Evolutionary conservation across 1,140 invertebrate genomes (phyloP).

Genomic region (Ctenoplectra terminalis): DNA sequence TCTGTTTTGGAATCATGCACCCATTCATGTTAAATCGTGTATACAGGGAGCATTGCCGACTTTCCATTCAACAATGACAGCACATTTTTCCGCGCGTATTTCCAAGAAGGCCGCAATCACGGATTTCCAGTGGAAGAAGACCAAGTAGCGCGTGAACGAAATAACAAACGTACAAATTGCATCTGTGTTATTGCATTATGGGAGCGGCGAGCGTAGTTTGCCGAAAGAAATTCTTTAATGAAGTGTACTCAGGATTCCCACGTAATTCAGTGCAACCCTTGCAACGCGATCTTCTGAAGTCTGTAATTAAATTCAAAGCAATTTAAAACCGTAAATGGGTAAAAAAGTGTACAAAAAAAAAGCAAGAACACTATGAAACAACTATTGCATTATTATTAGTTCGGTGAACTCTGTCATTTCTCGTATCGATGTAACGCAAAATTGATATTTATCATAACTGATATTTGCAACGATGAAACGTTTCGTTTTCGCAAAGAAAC

Average conservation of each 20-base stretch:
- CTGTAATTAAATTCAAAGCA: background rate
- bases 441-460: too few species aligned
- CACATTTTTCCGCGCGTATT: constrained; percentile 9
- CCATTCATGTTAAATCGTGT: background rate
- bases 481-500: background rate
- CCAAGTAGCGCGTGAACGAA: constrained; percentile 33
- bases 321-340: background rate
- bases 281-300: background rate
- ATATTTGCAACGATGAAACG: background rate
- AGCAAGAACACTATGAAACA: too few species aligned
- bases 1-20: background rate
- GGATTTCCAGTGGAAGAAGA: constrained; percentile 22
- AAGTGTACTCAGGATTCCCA: constrained; percentile 41
- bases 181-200: constrained; percentile 35
- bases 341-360: background rate
- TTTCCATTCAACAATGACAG: constrained; percentile 19
- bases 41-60: background rate
- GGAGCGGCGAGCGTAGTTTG: background rate
- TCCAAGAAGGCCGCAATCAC: constrained; percentile 8
- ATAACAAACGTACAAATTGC: constrained; percentile 38
- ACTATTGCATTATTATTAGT: too few species aligned
- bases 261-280: background rate
- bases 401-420: too few species aligned
- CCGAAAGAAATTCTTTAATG: constrained; percentile 35
- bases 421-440: too few species aligned